Conservation (phyloP, 2,113 vertebrate species). For the Seriola dumerili region DNA sequence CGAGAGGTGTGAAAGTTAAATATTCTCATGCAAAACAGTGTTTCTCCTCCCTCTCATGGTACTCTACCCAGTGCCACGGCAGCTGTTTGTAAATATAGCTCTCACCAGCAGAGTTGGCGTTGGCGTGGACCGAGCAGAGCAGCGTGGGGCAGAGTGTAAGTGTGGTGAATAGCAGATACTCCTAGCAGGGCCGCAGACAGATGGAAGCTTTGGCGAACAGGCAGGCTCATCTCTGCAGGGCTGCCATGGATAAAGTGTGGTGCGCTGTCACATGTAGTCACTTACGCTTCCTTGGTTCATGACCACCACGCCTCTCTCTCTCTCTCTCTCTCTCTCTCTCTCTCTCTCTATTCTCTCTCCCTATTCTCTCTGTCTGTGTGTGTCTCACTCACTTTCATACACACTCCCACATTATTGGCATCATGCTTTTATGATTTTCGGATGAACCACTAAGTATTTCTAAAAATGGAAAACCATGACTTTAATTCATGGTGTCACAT, state of each 20-base stretch:
- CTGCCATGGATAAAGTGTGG: slow-evolving; percentile 78
- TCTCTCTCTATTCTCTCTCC: slow-evolving; percentile 6
- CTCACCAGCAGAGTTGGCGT: slow-evolving; percentile 78
- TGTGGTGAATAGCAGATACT: slow-evolving; percentile 70
- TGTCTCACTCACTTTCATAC: neutral
- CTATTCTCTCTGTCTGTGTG: neutral
- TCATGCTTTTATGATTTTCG: slow-evolving; percentile 16
- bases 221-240: slow-evolving; percentile 70
- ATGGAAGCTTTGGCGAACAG: slow-evolving; percentile 81
- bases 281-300: slow-evolving; percentile 73
- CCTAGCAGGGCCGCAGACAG: slow-evolving; percentile 76
- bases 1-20: slow-evolving; percentile 6
- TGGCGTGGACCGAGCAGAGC: slow-evolving; percentile 72
- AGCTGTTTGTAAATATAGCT: slow-evolving; percentile 88
- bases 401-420: neutral
- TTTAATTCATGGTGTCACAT: slow-evolving; percentile 10
- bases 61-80: slow-evolving; percentile 62
- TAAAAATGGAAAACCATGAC: slow-evolving; percentile 18
- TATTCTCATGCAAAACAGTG: slow-evolving; percentile 27
- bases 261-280: slow-evolving; percentile 83
- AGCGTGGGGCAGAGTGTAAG: slow-evolving; percentile 68
- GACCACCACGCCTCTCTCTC: slow-evolving; percentile 34
- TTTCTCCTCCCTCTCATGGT: slow-evolving; percentile 34
- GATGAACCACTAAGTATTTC: neutral
- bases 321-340: slow-evolving; percentile 1